phyloP scores from a whole-genome alignment of 2,113 vertebrate genomes.

The Prionailurus bengalensis region DNA sequence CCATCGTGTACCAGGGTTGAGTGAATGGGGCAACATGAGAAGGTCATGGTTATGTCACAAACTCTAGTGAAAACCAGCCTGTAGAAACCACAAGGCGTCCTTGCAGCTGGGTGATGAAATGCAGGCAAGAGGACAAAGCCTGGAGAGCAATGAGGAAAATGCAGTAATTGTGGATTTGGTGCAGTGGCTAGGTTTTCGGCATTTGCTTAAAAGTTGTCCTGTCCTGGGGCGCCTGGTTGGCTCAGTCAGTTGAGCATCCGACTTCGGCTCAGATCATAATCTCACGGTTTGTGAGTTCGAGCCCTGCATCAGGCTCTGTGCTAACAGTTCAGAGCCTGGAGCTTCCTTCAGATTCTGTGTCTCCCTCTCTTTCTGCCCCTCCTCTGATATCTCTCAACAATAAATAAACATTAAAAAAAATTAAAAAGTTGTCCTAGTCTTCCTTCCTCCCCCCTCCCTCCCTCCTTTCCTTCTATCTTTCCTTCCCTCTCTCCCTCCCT shows the following conservation, averaged over 20 bases:
- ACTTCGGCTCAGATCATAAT: no score
- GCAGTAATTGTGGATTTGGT: not conserved
- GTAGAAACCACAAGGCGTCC: not conserved
- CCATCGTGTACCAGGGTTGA: fast-evolving
- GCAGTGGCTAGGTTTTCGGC: not conserved
- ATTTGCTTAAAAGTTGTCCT: not conserved
- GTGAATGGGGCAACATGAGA: no score
- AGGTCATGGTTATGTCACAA: not conserved
- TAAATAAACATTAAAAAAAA: no score
- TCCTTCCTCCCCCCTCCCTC: no score
- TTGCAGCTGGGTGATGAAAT: not conserved
- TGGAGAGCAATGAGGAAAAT: not conserved
- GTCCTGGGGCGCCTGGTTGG: no score
- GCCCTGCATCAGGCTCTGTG: no score
- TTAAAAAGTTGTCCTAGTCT: not conserved
- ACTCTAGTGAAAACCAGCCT: not conserved
- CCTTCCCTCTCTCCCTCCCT: not conserved
- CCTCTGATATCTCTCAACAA: no score
- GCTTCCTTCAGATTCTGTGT: no score
- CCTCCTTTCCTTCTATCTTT: fast-evolving
- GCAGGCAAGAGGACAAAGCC: not conserved
- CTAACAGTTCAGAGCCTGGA: no score
- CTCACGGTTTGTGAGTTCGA: no score
- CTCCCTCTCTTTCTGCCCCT: no score
- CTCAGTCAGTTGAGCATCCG: no score